phyloP scores from a whole-genome alignment of 1,140 invertebrate genomes.

The Drosophila equinoxialis region DNA sequence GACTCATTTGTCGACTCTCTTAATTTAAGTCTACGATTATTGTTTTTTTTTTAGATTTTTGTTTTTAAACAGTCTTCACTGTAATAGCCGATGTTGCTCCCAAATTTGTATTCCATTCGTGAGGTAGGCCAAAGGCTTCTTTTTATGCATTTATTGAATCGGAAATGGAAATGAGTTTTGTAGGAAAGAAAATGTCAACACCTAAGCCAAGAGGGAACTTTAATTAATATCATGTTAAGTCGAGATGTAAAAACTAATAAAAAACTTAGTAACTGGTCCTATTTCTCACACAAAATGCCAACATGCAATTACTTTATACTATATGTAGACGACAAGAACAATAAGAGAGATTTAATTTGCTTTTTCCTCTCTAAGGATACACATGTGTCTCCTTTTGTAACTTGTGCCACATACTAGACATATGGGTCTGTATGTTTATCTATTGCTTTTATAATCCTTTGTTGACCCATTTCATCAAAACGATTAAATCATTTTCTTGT shows the following conservation, averaged over 20 bases:
- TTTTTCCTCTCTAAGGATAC: slow-evolving; percentile 26
- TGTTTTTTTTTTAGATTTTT: not conserved
- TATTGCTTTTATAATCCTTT: slow-evolving; percentile 36
- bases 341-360: slow-evolving; percentile 45
- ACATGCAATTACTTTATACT: slow-evolving; percentile 33
- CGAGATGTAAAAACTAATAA: slow-evolving; percentile 18
- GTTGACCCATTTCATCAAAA: slow-evolving; percentile 67
- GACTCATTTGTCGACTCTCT: not conserved
- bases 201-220: slow-evolving; percentile 35
- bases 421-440: slow-evolving; percentile 24
- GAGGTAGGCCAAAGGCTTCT: slow-evolving; percentile 26
- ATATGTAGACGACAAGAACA: not conserved
- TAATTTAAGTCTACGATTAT: not conserved
- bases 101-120: slow-evolving; percentile 64
- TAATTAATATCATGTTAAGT: slow-evolving; percentile 34
- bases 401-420: not conserved
- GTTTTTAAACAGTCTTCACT: slow-evolving; percentile 29
- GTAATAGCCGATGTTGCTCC: slow-evolving; percentile 20
- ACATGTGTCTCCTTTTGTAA: slow-evolving; percentile 9
- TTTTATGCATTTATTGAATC: slow-evolving; percentile 53
- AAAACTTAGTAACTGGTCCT: not conserved
- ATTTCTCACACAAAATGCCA: slow-evolving; percentile 23
- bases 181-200: slow-evolving; percentile 20
- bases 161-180: slow-evolving; percentile 71
- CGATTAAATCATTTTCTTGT: slow-evolving; percentile 58